These are phyloP conservation scores for Crypturellus undulatus DNA, from an alignment of 2,113 vertebrate genomes.

Conservation along the genomic window DNA sequence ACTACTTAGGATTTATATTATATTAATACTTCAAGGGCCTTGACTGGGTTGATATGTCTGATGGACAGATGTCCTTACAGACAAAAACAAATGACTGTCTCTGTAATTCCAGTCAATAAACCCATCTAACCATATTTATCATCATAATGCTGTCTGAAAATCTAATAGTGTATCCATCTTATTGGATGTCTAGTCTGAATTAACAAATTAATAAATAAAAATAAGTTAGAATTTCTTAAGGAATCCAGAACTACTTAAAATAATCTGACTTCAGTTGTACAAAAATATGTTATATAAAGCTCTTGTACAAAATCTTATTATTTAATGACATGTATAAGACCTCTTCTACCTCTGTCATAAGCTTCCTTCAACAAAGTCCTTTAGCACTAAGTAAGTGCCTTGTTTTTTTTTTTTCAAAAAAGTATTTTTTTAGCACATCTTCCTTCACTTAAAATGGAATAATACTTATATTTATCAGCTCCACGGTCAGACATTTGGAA, in stretches of 20 bases:
- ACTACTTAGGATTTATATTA: neutral
- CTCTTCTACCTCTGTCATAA: neutral
- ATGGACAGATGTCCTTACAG: neutral
- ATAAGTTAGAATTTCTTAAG: neutral
- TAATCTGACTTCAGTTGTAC: neutral
- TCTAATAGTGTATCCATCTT: neutral
- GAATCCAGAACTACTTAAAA: neutral
- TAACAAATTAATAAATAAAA: neutral
- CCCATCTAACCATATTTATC: neutral
- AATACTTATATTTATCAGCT: neutral
- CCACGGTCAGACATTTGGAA: neutral
- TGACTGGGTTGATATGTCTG: neutral
- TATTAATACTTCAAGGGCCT: neutral
- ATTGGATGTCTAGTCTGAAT: neutral
- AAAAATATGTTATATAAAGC: neutral
- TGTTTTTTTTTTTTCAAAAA: neutral
- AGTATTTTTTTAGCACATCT: neutral
- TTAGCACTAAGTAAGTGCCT: neutral
- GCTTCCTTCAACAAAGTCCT: neutral
- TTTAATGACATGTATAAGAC: neutral
- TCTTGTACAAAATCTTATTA: neutral
- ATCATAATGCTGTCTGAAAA: neutral
- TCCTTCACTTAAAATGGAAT: neutral
- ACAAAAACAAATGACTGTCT: neutral
- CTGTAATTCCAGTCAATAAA: neutral